These are phyloP conservation scores for Stegastes partitus DNA, from an alignment of 2,113 vertebrate genomes.

Conservation along the genomic window DNA sequence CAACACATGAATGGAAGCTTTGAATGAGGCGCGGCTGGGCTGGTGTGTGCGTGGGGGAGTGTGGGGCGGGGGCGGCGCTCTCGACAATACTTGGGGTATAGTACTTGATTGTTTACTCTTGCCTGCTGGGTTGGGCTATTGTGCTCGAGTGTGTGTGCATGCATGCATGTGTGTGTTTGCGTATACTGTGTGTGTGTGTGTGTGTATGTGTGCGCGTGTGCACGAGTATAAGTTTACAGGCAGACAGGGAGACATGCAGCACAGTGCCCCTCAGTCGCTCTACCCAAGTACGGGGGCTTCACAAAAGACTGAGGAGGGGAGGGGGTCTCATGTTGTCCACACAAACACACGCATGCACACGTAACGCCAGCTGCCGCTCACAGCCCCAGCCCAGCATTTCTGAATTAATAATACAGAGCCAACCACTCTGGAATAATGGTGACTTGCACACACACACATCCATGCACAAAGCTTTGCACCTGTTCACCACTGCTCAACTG, in stretches of 20 bases:
- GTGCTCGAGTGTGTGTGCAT: slow-evolving; percentile 35
- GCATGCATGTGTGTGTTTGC: slow-evolving; percentile 12
- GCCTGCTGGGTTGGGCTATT: slow-evolving; percentile 60
- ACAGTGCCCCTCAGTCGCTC: slow-evolving; percentile 60
- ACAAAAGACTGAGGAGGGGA: slow-evolving; percentile 78
- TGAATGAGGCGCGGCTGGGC: slow-evolving; percentile 69
- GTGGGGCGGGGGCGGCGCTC: slow-evolving; percentile 30
- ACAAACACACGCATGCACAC: slow-evolving; percentile 50
- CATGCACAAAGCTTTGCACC: slow-evolving; percentile 79
- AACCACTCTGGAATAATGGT: slow-evolving; percentile 83
- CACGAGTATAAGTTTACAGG: slow-evolving; percentile 50
- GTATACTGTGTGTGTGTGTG: slow-evolving; percentile 8
- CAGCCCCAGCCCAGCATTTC: slow-evolving; percentile 76
- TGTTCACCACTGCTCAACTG: slow-evolving; percentile 81
- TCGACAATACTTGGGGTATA: slow-evolving; percentile 70
- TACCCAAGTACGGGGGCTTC: slow-evolving; percentile 45
- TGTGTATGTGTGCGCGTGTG: background rate
- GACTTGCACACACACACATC: slow-evolving; percentile 56
- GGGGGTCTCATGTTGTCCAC: slow-evolving; percentile 67
- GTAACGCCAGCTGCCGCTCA: slow-evolving; percentile 82
- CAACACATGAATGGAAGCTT: slow-evolving; percentile 76
- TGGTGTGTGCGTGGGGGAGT: slow-evolving; percentile 62
- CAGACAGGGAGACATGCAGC: slow-evolving; percentile 48
- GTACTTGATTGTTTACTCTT: slow-evolving; percentile 78
- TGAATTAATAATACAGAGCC: slow-evolving; percentile 86